Evolutionary conservation across 2,888 invertebrate species (phyloP), one percentile per base, ranked within the genome.

Genomic region (Linnaemya vulpina): DNA sequence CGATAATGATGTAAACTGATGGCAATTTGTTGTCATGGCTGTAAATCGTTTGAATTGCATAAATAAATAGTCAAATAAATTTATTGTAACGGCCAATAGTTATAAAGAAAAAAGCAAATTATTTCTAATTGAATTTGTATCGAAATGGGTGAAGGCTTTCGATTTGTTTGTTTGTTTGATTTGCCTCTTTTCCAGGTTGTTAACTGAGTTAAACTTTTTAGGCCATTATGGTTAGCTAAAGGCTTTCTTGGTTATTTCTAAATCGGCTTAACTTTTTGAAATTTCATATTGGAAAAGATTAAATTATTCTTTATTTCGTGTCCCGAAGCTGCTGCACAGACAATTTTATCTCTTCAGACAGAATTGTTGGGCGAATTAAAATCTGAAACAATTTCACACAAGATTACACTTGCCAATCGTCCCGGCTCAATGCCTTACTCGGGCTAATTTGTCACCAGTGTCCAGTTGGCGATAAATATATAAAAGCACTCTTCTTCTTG

Each of bases 371-470:
- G 25, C 38, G 22, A 5, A 63, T 30, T 30, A 60, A 65, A 71
- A 55, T 70, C 55, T 9, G 38, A 74, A 82, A 53, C 75, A 85
- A 85, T 85, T 85, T 85, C 70, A 82, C 82, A 85, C 70, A 65
- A 78, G 82, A 85, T 85, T 85, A 77, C 76, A 58, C 76, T 68
- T 46, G 17, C 51, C 80, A 83, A 79, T 70, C 79, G 68, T n/a
- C 15, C 13, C 43, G 63, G 49, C 62, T 75, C 60, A 85, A 74
- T 70, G 70, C 65, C 20, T 78, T 78, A 30, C 38, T 46, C 51
- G 58, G 75, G 82, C 70, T 75, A 74, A 82, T 85, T 86, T 83
- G 80, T 81, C 86, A 78, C 78, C 68, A 75, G 83, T 87, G 86
- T 86, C 86, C 83, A 67, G 43, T 70, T 46, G 68, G 38, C 70